Percentiles rank a stretch among this genome's conserved stretches.
These are phyloP conservation scores for Deilephila elpenor DNA, from an alignment of 2,888 invertebrate species.

Conservation along the genomic window DNA sequence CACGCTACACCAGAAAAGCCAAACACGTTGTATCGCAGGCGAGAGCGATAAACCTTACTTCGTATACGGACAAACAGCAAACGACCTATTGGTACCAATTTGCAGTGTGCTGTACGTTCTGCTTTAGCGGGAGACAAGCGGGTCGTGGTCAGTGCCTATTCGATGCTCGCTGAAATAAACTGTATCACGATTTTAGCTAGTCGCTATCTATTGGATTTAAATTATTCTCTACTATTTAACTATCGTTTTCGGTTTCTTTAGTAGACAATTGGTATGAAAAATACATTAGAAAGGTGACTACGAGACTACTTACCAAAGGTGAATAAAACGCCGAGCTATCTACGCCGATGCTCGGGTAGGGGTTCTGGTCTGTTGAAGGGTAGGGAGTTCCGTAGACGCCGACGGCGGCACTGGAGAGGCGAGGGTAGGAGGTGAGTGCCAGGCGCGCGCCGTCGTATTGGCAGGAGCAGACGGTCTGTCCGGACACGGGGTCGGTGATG, in stretches of 20 bases:
- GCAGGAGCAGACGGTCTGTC: constrained; percentile 97
- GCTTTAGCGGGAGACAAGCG: constrained; percentile 47
- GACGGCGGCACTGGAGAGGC: constrained; percentile 90
- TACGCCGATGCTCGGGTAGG: constrained; percentile 96
- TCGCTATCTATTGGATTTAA: not conserved
- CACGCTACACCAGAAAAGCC: constrained; percentile 73
- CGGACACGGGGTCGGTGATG: constrained; percentile 96
- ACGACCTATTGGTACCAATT: constrained; percentile 77
- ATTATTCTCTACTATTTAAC: not conserved
- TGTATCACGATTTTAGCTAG: constrained; percentile 43
- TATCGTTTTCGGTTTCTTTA: not conserved
- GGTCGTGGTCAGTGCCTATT: constrained; percentile 39
- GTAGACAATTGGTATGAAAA: not conserved
- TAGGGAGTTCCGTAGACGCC: constrained; percentile 94
- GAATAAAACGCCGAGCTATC: constrained; percentile 98
- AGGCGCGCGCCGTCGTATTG: constrained; percentile 96
- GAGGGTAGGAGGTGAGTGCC: constrained; percentile 91
- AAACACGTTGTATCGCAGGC: constrained; percentile 70
- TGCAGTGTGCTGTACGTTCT: constrained; percentile 56
- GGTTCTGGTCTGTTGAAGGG: constrained; percentile 95
- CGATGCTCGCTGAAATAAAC: constrained; percentile 48
- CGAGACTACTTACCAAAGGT: constrained; percentile 94
- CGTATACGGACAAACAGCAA: constrained; percentile 71
- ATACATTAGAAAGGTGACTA: not conserved
- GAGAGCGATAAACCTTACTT: constrained; percentile 78